A percentile compares a stretch with the other conserved stretches of the same genome.
These are phyloP conservation scores for Caenorhabditis sp. DNA, from an alignment of 2,888 invertebrate species.

Conservation along the genomic window DNA sequence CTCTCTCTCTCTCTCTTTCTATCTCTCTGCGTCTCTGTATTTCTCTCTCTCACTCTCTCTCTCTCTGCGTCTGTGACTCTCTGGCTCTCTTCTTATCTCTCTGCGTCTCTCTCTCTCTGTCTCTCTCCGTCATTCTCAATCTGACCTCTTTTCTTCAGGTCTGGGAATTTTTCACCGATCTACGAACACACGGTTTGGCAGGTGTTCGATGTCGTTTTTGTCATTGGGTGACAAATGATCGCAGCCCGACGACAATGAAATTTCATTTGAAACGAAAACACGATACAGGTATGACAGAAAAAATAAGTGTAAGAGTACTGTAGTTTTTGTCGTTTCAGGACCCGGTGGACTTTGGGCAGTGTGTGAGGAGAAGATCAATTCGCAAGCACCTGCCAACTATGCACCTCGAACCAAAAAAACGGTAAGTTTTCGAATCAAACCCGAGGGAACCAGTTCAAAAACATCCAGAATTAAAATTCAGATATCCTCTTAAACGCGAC, in stretches of 20 bases:
- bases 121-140: background rate
- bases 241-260: constrained; percentile 63
- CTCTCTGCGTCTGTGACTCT: background rate
- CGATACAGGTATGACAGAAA: constrained; percentile 37
- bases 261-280: constrained; percentile 61
- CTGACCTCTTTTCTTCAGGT: constrained; percentile 31
- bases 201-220: constrained; percentile 60
- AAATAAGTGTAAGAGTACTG: constrained; percentile 1
- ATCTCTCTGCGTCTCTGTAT: no score
- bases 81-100: background rate
- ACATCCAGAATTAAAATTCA: background rate
- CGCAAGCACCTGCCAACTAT: constrained; percentile 57
- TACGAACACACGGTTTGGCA: constrained; percentile 53
- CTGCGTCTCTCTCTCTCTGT: background rate
- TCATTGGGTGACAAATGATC: constrained; percentile 59
- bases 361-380: constrained; percentile 60
- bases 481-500: background rate
- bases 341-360: constrained; percentile 59
- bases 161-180: constrained; percentile 63
- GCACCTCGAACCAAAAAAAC: constrained; percentile 49
- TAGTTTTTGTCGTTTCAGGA: constrained; percentile 1
- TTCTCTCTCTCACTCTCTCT: background rate
- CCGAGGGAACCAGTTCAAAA: background rate
- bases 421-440: background rate
- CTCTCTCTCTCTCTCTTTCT: background rate